Conservation (phyloP, 2,797 vertebrate species). For the Semaprochilodus insignis region DNA sequence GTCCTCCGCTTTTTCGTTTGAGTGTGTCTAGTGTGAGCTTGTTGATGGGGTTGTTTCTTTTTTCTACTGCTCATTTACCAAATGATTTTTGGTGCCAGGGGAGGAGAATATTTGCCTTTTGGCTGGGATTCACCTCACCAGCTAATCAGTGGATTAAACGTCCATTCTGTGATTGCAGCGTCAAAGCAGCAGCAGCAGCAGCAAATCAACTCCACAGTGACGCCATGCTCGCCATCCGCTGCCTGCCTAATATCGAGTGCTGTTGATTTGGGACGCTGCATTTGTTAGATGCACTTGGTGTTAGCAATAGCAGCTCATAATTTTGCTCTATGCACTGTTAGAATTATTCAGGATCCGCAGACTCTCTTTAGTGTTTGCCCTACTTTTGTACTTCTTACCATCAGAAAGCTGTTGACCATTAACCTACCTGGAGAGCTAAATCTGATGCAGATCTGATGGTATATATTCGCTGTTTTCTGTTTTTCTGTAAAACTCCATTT, state of each 20-base stretch:
- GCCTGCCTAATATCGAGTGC: not conserved
- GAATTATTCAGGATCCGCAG: not conserved
- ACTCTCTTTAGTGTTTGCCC: not conserved
- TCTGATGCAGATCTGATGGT: not conserved
- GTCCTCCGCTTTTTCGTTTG: not conserved
- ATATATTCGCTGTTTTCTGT: too few relatives aligned
- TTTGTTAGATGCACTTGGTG: not conserved
- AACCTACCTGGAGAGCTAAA: not conserved
- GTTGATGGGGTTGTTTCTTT: not conserved
- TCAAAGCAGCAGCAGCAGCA: not conserved
- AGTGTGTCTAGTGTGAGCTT: not conserved
- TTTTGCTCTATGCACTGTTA: not conserved
- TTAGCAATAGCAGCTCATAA: not conserved
- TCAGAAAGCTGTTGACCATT: not conserved
- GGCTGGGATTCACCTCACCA: conserved; percentile 19
- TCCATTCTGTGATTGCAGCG: conserved; percentile 8
- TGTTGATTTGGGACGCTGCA: not conserved
- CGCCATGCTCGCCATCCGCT: not conserved
- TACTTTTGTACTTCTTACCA: not conserved
- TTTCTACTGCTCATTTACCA: not conserved
- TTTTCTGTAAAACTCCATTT: too few relatives aligned
- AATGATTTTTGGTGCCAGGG: not conserved
- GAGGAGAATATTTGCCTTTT: conserved; percentile 19
- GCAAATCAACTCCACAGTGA: not conserved
- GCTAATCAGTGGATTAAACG: conserved; percentile 24